Conservation (phyloP, 92 coral and sea anemone species). For the Scolanthus callimorphus region DNA sequence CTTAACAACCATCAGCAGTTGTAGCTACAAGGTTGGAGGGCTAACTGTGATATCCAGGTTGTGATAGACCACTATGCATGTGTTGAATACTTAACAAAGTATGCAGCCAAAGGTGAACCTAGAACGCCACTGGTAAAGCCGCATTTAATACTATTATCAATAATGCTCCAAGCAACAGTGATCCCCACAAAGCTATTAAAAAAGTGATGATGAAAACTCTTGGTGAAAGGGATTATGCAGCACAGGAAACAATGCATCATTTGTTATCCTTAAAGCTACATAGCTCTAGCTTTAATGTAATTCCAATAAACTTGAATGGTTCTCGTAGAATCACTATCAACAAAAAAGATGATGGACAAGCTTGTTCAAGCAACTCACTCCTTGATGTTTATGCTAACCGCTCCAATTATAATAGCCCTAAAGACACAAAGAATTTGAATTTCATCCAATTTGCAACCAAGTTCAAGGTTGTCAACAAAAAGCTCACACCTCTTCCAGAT, state of each 20-base stretch:
- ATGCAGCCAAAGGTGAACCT: too few relatives aligned
- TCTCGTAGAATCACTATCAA: conserved; percentile 25
- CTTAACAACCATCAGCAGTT: conserved; percentile 69
- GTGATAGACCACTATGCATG: too few relatives aligned
- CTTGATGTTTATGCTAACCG: conserved; percentile 58
- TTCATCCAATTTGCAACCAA: conserved; percentile 46
- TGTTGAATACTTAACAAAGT: too few relatives aligned
- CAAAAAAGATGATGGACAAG: conserved; percentile 6
- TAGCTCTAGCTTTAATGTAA: conserved; percentile 40
- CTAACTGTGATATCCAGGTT: too few relatives aligned
- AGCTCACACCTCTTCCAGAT: conserved; percentile 39
- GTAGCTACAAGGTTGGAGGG: conserved; percentile 50
- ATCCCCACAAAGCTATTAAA: conserved; percentile 52
- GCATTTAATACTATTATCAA: conserved; percentile 52
- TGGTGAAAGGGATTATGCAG: conserved; percentile 53
- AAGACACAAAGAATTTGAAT: conserved; percentile 26
- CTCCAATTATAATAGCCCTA: conserved; percentile 24
- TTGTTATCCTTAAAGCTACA: conserved; percentile 44
- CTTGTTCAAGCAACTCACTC: conserved; percentile 44
- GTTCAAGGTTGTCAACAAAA: conserved; percentile 39
- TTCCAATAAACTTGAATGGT: conserved; percentile 43
- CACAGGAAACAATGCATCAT: conserved; percentile 57
- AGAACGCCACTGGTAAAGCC: conserved; percentile 69
- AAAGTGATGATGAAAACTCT: conserved; percentile 48
- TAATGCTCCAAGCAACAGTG: conserved; percentile 32